These are phyloP conservation scores for Zophobas atratus DNA, from an alignment of 1,140 invertebrate species.

Conservation along the genomic window DNA sequence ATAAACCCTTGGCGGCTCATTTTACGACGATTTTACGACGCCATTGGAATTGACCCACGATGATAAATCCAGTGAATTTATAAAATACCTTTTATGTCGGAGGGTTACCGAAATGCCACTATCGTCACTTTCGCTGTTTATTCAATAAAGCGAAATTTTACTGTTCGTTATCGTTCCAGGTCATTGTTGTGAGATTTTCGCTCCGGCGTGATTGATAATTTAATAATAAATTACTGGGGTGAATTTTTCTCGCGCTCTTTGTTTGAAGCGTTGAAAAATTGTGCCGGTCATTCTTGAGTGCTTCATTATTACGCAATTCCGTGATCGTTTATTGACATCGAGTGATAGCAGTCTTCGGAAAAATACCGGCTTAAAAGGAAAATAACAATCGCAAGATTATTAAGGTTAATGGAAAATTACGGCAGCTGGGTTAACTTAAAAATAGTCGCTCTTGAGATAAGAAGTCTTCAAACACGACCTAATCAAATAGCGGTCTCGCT, in stretches of 20 bases:
- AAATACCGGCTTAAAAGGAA: slow-evolving; percentile 8
- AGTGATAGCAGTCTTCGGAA: slow-evolving; percentile 19
- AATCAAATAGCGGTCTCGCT: neutral
- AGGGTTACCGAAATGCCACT: neutral
- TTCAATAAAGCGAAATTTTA: neutral
- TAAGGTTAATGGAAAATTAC: slow-evolving; percentile 34
- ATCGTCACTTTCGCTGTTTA: neutral
- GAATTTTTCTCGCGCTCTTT: neutral
- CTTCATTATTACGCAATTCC: slow-evolving; percentile 16
- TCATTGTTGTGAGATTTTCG: neutral
- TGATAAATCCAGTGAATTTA: slow-evolving; percentile 27
- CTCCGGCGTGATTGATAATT: slow-evolving; percentile 6
- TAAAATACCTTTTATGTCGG: neutral
- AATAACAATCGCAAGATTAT: slow-evolving; percentile 37
- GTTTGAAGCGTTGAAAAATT: slow-evolving; percentile 1
- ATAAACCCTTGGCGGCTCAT: neutral
- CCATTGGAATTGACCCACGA: slow-evolving; percentile 14
- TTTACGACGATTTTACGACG: slow-evolving; percentile 9
- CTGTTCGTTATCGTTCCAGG: neutral
- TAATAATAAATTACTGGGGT: neutral
- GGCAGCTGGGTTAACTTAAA: slow-evolving; percentile 4
- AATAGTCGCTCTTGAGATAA: slow-evolving; percentile 21
- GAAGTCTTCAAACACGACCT: neutral
- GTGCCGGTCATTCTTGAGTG: neutral
- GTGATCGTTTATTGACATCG: slow-evolving; percentile 25